Conservation (phyloP, 2,888 invertebrate genomes). For the Hecatera dysodea region DNA sequence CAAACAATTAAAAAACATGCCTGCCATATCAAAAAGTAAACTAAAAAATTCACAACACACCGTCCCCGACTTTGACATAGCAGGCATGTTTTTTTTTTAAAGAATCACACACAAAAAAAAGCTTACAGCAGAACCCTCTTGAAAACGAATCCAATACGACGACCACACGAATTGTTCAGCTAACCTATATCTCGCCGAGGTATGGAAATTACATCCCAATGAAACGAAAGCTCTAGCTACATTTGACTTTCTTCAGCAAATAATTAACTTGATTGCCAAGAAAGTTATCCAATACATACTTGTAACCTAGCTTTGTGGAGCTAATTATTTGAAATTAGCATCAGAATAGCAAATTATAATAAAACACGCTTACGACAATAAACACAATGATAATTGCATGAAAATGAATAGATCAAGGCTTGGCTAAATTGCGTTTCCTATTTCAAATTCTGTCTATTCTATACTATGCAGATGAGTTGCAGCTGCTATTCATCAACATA, state of each 20-base stretch:
- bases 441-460: not conserved
- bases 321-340: slow-evolving; percentile 19
- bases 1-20: no score
- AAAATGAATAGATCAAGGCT: not conserved
- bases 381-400: slow-evolving; percentile 2
- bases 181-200: not conserved
- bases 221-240: not conserved
- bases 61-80: no score
- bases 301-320: slow-evolving; percentile 6
- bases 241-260: not conserved
- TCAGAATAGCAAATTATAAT: slow-evolving; percentile 4
- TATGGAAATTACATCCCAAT: slow-evolving; percentile 27
- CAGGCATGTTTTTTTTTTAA: no score
- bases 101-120: not conserved
- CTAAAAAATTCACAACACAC: no score
- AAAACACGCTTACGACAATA: not conserved
- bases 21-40: no score
- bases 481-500: slow-evolving; percentile 5
- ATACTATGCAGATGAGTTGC: not conserved
- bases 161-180: not conserved
- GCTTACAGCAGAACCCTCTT: not conserved
- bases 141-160: slow-evolving; percentile 1
- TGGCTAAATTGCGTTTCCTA: slow-evolving; percentile 5
- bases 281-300: slow-evolving; percentile 16
- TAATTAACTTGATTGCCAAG: slow-evolving; percentile 8